Evolutionary conservation across 2,888 invertebrate species (phyloP).

Genomic region (Caenorhabditis sp.): DNA sequence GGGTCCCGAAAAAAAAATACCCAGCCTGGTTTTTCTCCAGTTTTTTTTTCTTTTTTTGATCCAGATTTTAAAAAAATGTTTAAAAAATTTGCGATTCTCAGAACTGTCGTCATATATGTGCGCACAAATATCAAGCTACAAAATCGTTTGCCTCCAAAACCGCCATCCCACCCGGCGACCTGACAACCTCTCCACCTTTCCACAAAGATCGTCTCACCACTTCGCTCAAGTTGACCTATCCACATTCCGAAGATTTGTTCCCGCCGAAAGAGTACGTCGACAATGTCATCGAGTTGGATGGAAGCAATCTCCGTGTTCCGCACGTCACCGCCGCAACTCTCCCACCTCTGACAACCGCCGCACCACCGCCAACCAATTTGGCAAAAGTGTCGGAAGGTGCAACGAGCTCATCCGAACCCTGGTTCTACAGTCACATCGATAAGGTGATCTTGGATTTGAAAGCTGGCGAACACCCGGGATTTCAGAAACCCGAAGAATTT

Average conservation of each 20-base stretch:
- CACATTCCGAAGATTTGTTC: slow-evolving; percentile 32
- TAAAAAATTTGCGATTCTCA: too few relatives aligned
- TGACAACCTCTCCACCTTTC: slow-evolving; percentile 15
- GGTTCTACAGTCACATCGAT: slow-evolving; percentile 41
- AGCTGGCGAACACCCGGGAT: slow-evolving; percentile 27
- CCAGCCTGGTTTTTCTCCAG: too few relatives aligned
- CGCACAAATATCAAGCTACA: slow-evolving; percentile 32
- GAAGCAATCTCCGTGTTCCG: slow-evolving; percentile 6
- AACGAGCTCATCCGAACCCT: slow-evolving; percentile 19
- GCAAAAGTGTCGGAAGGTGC: slow-evolving; percentile 32
- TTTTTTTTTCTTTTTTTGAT: too few relatives aligned
- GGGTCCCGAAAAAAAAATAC: too few relatives aligned
- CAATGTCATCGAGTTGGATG: slow-evolving; percentile 19
- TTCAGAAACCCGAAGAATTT: slow-evolving; percentile 35
- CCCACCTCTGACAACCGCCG: too few relatives aligned
- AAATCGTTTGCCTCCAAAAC: slow-evolving; percentile 16
- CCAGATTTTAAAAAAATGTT: too few relatives aligned
- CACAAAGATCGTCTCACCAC: slow-evolving; percentile 26
- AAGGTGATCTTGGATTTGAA: slow-evolving; percentile 31
- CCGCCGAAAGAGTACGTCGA: slow-evolving; percentile 9
- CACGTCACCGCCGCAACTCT: too few relatives aligned
- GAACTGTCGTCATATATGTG: slow-evolving; percentile 33
- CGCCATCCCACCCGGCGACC: slow-evolving; percentile 26
- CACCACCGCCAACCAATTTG: background rate
- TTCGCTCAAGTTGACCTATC: slow-evolving; percentile 25